phyloP scores from a whole-genome alignment of 2,113 vertebrate species.

The Antechinus flavipes region DNA sequence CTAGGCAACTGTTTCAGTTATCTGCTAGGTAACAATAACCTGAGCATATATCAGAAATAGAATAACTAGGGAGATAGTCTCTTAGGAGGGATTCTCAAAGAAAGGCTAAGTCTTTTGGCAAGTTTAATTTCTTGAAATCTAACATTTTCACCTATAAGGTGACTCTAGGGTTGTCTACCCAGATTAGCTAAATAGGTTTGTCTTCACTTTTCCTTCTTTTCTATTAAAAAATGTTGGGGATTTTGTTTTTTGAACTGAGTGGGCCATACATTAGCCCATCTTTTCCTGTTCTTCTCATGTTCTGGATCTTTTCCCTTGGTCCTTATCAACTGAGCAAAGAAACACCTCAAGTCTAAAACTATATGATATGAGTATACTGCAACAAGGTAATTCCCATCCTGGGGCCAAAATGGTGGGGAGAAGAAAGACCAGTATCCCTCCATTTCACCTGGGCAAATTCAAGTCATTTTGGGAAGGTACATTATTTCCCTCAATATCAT shows the following conservation, averaged over 20 bases:
- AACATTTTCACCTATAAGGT: constrained; percentile 51
- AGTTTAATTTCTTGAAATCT: constrained; percentile 45
- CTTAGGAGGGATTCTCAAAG: constrained; percentile 72
- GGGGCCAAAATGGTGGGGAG: not conserved
- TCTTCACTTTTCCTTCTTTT: constrained; percentile 30
- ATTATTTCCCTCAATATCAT: constrained; percentile 73
- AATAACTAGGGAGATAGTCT: constrained; percentile 77
- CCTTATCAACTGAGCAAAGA: not conserved
- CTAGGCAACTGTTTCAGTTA: not conserved
- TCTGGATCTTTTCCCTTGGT: constrained; percentile 58
- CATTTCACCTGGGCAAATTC: not conserved
- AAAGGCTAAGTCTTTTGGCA: constrained; percentile 61
- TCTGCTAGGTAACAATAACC: not conserved
- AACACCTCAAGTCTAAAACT: constrained; percentile 40
- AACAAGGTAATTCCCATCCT: constrained; percentile 34
- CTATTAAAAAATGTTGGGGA: constrained; percentile 45
- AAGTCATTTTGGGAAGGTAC: constrained; percentile 8
- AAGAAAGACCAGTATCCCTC: constrained; percentile 9
- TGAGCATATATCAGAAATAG: constrained; percentile 60
- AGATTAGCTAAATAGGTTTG: not conserved
- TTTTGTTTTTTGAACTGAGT: constrained; percentile 22
- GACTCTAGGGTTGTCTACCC: constrained; percentile 48
- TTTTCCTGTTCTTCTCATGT: not conserved
- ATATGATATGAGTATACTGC: not conserved
- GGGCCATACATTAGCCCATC: not conserved